Conservation (phyloP, 2,888 invertebrate genomes). For the Morpho deidamia region DNA sequence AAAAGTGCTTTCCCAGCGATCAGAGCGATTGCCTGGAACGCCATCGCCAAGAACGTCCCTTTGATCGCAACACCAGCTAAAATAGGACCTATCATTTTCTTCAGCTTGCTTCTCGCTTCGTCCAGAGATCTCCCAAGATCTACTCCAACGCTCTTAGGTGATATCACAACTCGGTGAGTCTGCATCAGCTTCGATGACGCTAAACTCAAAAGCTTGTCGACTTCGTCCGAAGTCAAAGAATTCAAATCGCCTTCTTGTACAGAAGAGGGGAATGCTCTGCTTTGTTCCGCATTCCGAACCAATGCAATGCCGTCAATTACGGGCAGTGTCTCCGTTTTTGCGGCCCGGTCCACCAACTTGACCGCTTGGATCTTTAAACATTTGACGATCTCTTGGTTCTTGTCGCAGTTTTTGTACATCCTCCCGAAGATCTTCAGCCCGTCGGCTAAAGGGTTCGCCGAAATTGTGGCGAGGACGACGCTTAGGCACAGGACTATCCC, state of each 20-base stretch:
- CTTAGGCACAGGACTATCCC: slow-evolving; percentile 59
- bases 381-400: slow-evolving; percentile 81
- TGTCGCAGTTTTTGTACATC: slow-evolving; percentile 80
- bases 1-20: slow-evolving; percentile 89
- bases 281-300: slow-evolving; percentile 64
- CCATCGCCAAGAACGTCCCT: slow-evolving; percentile 84
- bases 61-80: slow-evolving; percentile 84
- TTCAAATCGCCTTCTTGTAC: slow-evolving; percentile 79
- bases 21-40: slow-evolving; percentile 85
- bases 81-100: slow-evolving; percentile 82
- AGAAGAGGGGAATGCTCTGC: slow-evolving; percentile 67
- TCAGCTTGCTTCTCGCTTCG: slow-evolving; percentile 80
- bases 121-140: slow-evolving; percentile 66
- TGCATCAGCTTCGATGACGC: slow-evolving; percentile 79
- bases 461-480: slow-evolving; percentile 44
- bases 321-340: slow-evolving; percentile 79
- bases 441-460: slow-evolving; percentile 59
- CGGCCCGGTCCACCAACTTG: slow-evolving; percentile 81
- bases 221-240: slow-evolving; percentile 77
- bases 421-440: slow-evolving; percentile 71
- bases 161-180: slow-evolving; percentile 78
- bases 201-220: slow-evolving; percentile 78
- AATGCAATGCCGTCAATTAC: slow-evolving; percentile 81
- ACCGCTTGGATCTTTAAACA: slow-evolving; percentile 85
- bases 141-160: slow-evolving; percentile 57